Evolutionary conservation across 2,888 invertebrate genomes (phyloP).

Genomic region (Brassicogethes aeneus): DNA sequence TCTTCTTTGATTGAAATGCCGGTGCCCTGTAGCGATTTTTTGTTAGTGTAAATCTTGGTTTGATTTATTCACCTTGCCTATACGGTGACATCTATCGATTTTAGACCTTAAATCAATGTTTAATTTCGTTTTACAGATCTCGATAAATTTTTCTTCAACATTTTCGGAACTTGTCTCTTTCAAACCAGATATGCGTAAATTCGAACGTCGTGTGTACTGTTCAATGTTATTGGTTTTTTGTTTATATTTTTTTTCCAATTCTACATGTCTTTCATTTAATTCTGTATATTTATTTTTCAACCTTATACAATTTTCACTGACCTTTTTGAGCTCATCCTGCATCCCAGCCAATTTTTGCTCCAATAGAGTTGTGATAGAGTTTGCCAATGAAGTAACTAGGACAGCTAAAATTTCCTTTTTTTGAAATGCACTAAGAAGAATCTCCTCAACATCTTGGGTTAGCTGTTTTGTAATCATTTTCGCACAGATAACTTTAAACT

Average conservation of each 20-base stretch:
- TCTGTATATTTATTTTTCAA: neutral
- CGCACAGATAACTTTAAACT: neutral
- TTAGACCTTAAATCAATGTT: neutral
- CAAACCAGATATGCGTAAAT: neutral
- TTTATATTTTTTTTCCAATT: neutral
- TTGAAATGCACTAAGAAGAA: neutral
- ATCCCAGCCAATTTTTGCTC: neutral
- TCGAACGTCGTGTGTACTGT: neutral
- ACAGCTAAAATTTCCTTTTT: neutral
- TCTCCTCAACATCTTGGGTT: neutral
- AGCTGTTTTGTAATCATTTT: neutral
- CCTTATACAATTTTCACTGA: neutral
- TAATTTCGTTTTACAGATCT: neutral
- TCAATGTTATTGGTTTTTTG: slow-evolving; percentile 3
- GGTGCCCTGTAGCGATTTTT: neutral
- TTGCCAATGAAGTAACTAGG: neutral
- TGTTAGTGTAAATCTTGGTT: neutral
- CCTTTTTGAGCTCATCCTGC: neutral
- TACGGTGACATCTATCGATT: neutral
- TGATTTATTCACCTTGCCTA: neutral
- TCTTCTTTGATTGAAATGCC: neutral
- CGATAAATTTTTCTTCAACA: neutral
- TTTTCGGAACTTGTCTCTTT: neutral
- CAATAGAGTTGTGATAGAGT: neutral
- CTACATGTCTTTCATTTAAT: slow-evolving; percentile 4